A percentile compares a stretch with the other conserved stretches of the same genome.
These are phyloP conservation scores for Machimus atricapillus DNA, from an alignment of 2,888 invertebrate genomes.

Conservation along the genomic window DNA sequence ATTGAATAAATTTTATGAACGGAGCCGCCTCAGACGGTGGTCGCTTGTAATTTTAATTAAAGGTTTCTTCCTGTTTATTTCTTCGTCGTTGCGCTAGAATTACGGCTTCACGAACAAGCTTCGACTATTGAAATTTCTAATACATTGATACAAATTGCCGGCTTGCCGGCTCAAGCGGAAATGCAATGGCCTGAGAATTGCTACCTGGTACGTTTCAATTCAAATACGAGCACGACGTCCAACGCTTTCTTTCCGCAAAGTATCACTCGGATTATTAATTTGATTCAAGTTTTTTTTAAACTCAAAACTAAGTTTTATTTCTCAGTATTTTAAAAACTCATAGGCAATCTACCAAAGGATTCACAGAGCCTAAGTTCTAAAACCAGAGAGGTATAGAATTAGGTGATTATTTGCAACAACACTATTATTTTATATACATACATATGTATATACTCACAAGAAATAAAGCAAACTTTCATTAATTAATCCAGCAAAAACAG, in stretches of 20 bases:
- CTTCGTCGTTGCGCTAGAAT: conserved; percentile 39
- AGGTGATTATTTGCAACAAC: too few relatives aligned
- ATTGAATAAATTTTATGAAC: conserved; percentile 34
- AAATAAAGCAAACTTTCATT: too few relatives aligned
- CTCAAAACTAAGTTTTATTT: not conserved
- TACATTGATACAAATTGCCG: not conserved
- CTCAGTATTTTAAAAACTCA: too few relatives aligned
- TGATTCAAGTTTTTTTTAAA: not conserved
- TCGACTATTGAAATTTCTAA: conserved; percentile 23
- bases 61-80: conserved; percentile 62
- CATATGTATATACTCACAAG: too few relatives aligned
- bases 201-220: not conserved
- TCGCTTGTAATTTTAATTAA: conserved; percentile 61
- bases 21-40: conserved; percentile 48
- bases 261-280: not conserved
- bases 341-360: too few relatives aligned
- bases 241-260: not conserved
- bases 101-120: not conserved
- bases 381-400: too few relatives aligned
- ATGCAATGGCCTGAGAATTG: conserved; percentile 24
- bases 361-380: too few relatives aligned
- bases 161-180: conserved; percentile 9
- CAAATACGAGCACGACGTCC: not conserved
- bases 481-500: too few relatives aligned
- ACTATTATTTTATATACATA: too few relatives aligned